Percentiles rank a stretch among this genome's conserved stretches.
Conservation (phyloP, 2,888 invertebrate species). For the Cacoxenus indagator region DNA sequence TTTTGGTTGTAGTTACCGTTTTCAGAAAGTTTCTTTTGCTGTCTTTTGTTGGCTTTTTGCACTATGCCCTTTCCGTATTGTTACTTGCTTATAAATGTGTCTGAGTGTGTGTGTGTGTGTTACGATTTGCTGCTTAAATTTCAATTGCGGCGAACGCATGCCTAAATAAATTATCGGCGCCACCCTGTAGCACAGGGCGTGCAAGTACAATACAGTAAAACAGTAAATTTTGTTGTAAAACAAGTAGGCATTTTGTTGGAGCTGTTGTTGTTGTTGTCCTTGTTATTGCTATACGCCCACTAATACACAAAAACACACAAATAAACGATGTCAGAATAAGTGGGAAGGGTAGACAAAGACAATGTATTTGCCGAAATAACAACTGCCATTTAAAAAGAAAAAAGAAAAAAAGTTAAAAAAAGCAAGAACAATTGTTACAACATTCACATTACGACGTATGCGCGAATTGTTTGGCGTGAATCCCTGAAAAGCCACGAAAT, state of each 20-base stretch:
- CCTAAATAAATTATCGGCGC: slow-evolving; percentile 63
- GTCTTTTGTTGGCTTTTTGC: background rate
- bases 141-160: slow-evolving; percentile 60
- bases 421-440: slow-evolving; percentile 22
- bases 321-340: slow-evolving; percentile 27
- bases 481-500: slow-evolving; percentile 43
- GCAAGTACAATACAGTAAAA: background rate
- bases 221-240: background rate
- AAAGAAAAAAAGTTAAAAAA: slow-evolving; percentile 43
- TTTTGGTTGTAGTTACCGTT: too few relatives aligned
- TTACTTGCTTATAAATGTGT: background rate
- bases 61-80: background rate
- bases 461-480: slow-evolving; percentile 51
- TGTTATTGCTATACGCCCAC: slow-evolving; percentile 22
- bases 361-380: slow-evolving; percentile 32
- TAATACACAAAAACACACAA: background rate
- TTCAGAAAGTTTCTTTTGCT: background rate
- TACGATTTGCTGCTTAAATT: slow-evolving; percentile 51
- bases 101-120: background rate
- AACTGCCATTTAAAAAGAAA: slow-evolving; percentile 53
- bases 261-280: slow-evolving; percentile 21
- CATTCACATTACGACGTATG: slow-evolving; percentile 58
- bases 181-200: slow-evolving; percentile 20
- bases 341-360: slow-evolving; percentile 6
- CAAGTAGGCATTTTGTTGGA: slow-evolving; percentile 1